Evolutionary conservation across 1,140 invertebrate genomes (phyloP), one percentile per base, ranked within the genome.

Genomic region (Drosophila mauritiana): DNA sequence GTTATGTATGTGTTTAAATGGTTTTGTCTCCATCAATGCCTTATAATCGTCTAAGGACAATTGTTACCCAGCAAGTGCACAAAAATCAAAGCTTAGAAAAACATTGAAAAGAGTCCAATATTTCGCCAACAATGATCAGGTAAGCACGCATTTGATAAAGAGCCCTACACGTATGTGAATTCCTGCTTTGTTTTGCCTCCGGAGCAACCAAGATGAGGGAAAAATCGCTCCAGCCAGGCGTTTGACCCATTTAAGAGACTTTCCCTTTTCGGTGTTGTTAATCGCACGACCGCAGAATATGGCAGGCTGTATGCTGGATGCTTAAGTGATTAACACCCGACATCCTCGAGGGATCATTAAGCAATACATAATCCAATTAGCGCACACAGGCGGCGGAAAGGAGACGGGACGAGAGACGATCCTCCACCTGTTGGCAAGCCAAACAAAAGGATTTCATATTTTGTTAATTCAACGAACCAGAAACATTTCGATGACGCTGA

Each of bases 331-430:
- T 86, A 84, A 84, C 80, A 84, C 75, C 65, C 37, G 36, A 48
- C 69, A 52, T 72, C 45, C 54, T 27, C 42, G 64, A 31, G 82
- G 80, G 83, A 80, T 88, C 76, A 88, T 88, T 89, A 89, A 78
- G 80, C 84, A 88, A 78, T 64, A 80, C 76, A 78, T 84, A 88
- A 88, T 89, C 83, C 83, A 88, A 88, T 88, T 88, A 88, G 84
- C 84, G 78, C 27, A 31, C 27, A 37, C 48, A 31, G 53, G 5
- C 20, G 17, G 15, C 36, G 55, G 15, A 11, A 27, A 3, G 10
- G 31, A 45, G n/a, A 27, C 22, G n/a, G 36, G 58, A 22, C 25
- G 11, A 49, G 57, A 22, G 13, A 64, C 8, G 62, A 69, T 77
- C 77, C 84, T 77, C 59, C 76, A 88, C 83, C 83, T 89, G 84